These are phyloP conservation scores for Takifugu bimaculatus DNA, from an alignment of 2,113 vertebrate species.

Conservation along the genomic window DNA sequence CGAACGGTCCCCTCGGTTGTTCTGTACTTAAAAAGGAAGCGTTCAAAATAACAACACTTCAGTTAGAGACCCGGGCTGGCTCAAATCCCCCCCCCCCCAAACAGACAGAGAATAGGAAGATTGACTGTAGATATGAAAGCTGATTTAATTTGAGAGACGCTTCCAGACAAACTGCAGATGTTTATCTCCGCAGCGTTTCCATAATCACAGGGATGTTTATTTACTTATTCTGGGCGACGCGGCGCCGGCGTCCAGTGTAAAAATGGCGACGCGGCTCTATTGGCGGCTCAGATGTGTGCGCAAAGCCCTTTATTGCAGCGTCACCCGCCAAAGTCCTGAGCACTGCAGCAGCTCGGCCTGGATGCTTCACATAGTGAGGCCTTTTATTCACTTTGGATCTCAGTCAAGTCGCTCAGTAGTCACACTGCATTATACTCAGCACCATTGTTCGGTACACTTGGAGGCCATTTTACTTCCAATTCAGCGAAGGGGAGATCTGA, in stretches of 20 bases:
- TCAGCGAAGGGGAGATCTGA: slow-evolving; percentile 61
- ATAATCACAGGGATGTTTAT: slow-evolving; percentile 18
- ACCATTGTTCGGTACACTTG: slow-evolving; percentile 73
- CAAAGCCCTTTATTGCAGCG: slow-evolving; percentile 60
- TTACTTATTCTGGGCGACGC: slow-evolving; percentile 25
- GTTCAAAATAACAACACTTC: background rate
- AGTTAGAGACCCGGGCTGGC: no score
- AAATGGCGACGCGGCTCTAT: slow-evolving; percentile 61
- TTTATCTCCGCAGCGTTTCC: slow-evolving; percentile 27
- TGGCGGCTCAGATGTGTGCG: slow-evolving; percentile 65
- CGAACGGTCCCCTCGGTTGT: slow-evolving; percentile 4
- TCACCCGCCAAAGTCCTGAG: slow-evolving; percentile 67
- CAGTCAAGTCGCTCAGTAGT: slow-evolving; percentile 77
- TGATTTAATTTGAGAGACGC: background rate
- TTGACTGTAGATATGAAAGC: background rate
- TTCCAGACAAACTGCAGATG: slow-evolving; percentile 24
- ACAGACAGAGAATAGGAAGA: background rate
- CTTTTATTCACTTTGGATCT: slow-evolving; percentile 76
- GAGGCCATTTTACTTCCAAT: slow-evolving; percentile 76
- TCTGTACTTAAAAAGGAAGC: slow-evolving; percentile 6
- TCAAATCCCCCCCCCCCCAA: background rate
- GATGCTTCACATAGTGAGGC: slow-evolving; percentile 69
- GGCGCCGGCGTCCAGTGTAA: slow-evolving; percentile 35
- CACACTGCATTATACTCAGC: slow-evolving; percentile 73
- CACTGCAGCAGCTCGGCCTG: slow-evolving; percentile 65